A percentile compares a stretch with the other conserved stretches of the same genome.
Evolutionary conservation across 2,113 vertebrate genomes (phyloP).

Genomic region (Podilymbus podiceps): DNA sequence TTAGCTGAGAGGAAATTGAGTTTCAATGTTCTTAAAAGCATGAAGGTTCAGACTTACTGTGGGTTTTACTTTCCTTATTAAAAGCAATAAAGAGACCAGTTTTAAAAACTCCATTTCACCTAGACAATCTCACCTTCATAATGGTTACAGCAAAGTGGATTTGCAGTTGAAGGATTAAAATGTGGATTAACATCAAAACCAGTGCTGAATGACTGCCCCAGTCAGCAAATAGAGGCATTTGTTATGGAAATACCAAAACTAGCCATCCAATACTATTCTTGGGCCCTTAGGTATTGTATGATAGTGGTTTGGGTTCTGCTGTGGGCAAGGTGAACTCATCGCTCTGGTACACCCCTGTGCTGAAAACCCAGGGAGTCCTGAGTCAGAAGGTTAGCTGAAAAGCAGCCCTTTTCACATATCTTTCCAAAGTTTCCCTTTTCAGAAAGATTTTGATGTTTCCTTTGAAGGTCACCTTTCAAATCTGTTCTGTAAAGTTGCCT

Average conservation of each 20-base stretch:
- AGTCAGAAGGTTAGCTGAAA: slow-evolving; percentile 40
- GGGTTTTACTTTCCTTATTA: background rate
- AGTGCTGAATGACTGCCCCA: background rate
- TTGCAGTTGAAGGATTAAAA: slow-evolving; percentile 3
- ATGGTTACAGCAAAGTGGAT: slow-evolving; percentile 18
- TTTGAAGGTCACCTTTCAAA: slow-evolving; percentile 68
- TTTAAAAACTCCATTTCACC: background rate
- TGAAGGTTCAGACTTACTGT: background rate
- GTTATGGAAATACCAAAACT: background rate
- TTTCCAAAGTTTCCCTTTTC: slow-evolving; percentile 48
- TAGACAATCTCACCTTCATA: background rate
- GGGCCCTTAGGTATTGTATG: background rate
- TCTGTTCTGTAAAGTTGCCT: slow-evolving; percentile 53
- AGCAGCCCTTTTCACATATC: slow-evolving; percentile 10
- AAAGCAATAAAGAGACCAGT: background rate
- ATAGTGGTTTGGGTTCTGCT: background rate
- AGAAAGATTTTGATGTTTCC: slow-evolving; percentile 50
- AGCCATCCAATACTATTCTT: background rate
- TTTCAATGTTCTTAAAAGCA: background rate
- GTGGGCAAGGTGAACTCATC: background rate
- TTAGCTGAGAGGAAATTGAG: background rate
- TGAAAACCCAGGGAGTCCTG: background rate
- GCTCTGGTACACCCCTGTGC: background rate
- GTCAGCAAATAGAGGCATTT: background rate
- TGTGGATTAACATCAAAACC: background rate